A percentile compares a stretch with the other conserved stretches of the same genome.
Conservation (phyloP, 37 sponge, comb jelly and placozoan species). For the Bolinopsis microptera region DNA sequence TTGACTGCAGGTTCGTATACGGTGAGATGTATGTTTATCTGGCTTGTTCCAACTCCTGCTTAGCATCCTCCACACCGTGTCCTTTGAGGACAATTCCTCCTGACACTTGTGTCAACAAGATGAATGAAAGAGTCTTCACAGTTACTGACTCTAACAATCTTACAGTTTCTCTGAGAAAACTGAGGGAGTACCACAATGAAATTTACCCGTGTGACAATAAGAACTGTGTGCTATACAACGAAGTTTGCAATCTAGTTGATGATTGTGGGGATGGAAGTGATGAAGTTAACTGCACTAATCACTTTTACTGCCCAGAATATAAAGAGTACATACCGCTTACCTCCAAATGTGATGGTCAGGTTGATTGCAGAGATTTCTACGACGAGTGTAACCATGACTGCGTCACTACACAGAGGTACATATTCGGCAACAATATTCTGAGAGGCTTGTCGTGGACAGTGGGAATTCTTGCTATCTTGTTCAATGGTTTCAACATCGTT, state of each 20-base stretch:
- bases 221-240: background rate
- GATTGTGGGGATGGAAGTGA: slow-evolving; percentile 44
- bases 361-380: slow-evolving; percentile 2
- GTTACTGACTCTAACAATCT: background rate
- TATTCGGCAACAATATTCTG: background rate
- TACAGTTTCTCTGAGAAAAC: background rate
- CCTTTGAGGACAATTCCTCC: background rate
- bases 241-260: slow-evolving; percentile 8
- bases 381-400: background rate
- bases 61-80: background rate
- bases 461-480: background rate
- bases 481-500: background rate
- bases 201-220: background rate
- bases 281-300: background rate
- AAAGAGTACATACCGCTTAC: background rate
- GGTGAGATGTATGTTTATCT: slow-evolving; percentile 14
- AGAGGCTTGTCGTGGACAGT: background rate
- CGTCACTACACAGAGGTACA: background rate
- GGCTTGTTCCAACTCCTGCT: background rate
- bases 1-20: background rate
- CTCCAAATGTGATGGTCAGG: background rate
- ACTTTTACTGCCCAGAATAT: background rate
- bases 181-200: background rate
- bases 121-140: background rate
- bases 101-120: background rate